Evolutionary conservation across 1,140 invertebrate species (phyloP).

Genomic region (Calephelis virginiensis): DNA sequence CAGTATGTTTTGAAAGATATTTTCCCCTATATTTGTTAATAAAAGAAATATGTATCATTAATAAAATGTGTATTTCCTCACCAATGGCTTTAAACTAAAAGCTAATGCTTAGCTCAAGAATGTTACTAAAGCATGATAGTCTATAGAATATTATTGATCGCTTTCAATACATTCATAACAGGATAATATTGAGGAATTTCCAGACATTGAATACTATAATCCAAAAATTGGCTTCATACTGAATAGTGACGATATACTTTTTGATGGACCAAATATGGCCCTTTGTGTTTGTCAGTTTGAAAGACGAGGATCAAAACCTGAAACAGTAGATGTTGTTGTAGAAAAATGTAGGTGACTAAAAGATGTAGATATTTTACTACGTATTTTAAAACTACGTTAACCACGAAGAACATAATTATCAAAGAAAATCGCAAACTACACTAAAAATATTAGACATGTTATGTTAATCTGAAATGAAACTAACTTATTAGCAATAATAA

Average conservation of each 20-base stretch:
- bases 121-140: conserved; percentile 53
- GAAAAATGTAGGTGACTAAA: conserved; percentile 71
- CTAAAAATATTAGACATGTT: too few species aligned
- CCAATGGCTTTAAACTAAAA: conserved; percentile 36
- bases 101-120: conserved; percentile 60
- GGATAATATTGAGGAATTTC: conserved; percentile 59
- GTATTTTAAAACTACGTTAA: conserved; percentile 44
- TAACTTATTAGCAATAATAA: too few species aligned
- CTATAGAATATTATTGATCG: conserved; percentile 36
- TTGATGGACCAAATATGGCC: conserved; percentile 58
- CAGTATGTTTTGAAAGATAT: not conserved
- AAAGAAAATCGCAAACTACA: conserved; percentile 10
- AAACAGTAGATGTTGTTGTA: conserved; percentile 54
- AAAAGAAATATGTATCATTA: too few species aligned
- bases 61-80: conserved; percentile 36
- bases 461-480: too few species aligned
- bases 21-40: too few species aligned
- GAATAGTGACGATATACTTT: conserved; percentile 49
- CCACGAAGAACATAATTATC: conserved; percentile 26
- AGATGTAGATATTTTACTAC: conserved; percentile 48
- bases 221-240: conserved; percentile 81
- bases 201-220: conserved; percentile 72
- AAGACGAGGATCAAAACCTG: conserved; percentile 36
- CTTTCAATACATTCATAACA: conserved; percentile 54
- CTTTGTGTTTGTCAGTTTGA: conserved; percentile 73